Conservation (phyloP, 2,888 invertebrate genomes). For the Rambutsinella grinnellia region DNA sequence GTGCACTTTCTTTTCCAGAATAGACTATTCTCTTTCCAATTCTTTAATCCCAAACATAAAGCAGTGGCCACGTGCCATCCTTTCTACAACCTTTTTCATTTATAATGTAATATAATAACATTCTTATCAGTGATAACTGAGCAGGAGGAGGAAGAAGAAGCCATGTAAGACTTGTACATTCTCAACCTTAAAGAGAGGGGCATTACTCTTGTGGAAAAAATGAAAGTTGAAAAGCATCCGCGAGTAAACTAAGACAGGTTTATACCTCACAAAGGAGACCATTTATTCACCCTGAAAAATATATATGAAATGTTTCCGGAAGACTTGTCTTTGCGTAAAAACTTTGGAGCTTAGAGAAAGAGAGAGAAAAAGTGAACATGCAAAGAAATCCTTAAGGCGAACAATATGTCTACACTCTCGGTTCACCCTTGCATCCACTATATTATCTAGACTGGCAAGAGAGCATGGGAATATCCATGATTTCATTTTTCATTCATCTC, state of each 20-base stretch:
- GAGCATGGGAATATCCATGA: not conserved
- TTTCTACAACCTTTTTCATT: slow-evolving; percentile 25
- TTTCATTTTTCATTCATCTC: not conserved
- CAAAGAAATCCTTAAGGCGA: slow-evolving; percentile 20
- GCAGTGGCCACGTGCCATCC: slow-evolving; percentile 43
- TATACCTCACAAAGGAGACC: slow-evolving; percentile 11
- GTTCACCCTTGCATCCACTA: too few relatives aligned
- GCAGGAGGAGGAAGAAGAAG: not conserved
- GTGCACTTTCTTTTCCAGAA: not conserved
- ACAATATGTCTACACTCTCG: slow-evolving; percentile 9
- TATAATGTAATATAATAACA: slow-evolving; percentile 7
- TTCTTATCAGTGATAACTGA: slow-evolving; percentile 15
- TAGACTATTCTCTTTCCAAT: not conserved
- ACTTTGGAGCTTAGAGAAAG: not conserved
- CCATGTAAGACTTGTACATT: not conserved
- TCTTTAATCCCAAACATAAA: slow-evolving; percentile 33
- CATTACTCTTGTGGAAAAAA: slow-evolving; percentile 2
- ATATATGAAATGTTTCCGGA: slow-evolving; percentile 33
- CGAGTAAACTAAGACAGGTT: slow-evolving; percentile 17
- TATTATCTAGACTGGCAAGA: too few relatives aligned
- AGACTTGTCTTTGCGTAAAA: slow-evolving; percentile 32
- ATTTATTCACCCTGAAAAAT: slow-evolving; percentile 23
- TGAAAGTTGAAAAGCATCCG: not conserved
- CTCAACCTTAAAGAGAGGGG: not conserved
- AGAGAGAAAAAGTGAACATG: not conserved